Evolutionary conservation across 2,113 vertebrate genomes (phyloP).

Genomic region (Lota lota): DNA sequence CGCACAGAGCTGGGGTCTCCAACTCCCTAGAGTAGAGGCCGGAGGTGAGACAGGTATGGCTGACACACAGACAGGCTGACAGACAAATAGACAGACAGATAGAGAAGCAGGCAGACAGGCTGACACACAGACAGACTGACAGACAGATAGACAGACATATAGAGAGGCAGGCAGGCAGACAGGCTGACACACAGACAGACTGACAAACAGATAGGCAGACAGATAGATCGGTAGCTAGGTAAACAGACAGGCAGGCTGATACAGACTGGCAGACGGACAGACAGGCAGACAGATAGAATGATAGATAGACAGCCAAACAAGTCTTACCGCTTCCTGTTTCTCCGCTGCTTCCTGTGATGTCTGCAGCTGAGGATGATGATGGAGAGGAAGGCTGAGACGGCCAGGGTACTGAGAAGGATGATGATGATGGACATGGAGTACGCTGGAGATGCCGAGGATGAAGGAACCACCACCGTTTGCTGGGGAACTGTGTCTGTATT

Average conservation of each 20-base stretch:
- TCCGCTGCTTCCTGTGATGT: constrained; percentile 81
- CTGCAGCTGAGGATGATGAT: constrained; percentile 78
- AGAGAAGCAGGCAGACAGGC: not conserved
- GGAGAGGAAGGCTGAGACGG: constrained; percentile 71
- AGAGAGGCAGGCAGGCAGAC: not conserved
- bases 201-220: too few species aligned
- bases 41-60: not conserved
- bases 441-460: constrained; percentile 73
- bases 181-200: not conserved
- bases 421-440: constrained; percentile 93
- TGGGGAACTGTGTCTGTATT: constrained; percentile 68
- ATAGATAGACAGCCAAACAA: too few species aligned
- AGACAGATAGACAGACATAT: too few species aligned
- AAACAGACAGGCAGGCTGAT: not conserved
- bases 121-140: not conserved
- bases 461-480: constrained; percentile 57
- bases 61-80: not conserved
- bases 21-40: constrained; percentile 52
- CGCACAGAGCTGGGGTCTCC: constrained; percentile 81
- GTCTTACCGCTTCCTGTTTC: constrained; percentile 81
- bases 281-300: too few species aligned
- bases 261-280: too few species aligned
- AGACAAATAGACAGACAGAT: not conserved
- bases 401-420: constrained; percentile 81
- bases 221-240: too few species aligned